Evolutionary conservation across 2,113 vertebrate genomes (phyloP), one percentile per base, ranked within the genome.

Genomic region (Nothoprocta pentlandii): DNA sequence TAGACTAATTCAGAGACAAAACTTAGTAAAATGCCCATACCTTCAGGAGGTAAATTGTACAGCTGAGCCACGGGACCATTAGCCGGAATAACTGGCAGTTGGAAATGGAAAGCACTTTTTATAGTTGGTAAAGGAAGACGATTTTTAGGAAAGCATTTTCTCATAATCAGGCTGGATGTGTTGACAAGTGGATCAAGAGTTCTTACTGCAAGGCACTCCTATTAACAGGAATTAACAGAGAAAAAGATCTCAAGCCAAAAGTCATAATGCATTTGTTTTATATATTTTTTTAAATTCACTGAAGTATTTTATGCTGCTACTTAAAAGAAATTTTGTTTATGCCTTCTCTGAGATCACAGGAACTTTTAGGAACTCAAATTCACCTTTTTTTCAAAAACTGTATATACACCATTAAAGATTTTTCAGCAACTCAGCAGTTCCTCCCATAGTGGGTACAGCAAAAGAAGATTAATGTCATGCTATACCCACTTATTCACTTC

Each of bases 71-170:
- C 99, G 41, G 99, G 98, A 58, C 99, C 99, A 70, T 92, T 98
- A 62, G 97, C 96, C 83, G 99, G 98, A 42, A 99, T 97, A 74
- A 99, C 88, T 39, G 98, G 98, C 69, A 99, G 97, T 92, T 98
- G 98, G 96, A 98, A 98, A 71, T 98, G 98, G 95, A 99, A 99
- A 94, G 98, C 97, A 66, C 99, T 99, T 97, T 99, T 99, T 97
- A 99, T 99, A 36, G 99, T 99, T 91, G 99, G 98, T 77, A 99
- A 97, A 64, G 99, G 99, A 95, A 99, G 98, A 78, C 99, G 99
- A 95, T 99, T 99, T 98, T 99, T 99, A 58, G 99, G 99, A 96
- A 99, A 99, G 97, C 99, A 99, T 97, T 99, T 99, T 95, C 99
- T 99, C 99, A 99, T 99, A 97, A 99, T 99, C 71, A 99, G 97